Percentiles rank a stretch among this genome's conserved stretches.
Evolutionary conservation across 2,888 invertebrate genomes (phyloP).

Genomic region (Acrobeloides nanus): DNA sequence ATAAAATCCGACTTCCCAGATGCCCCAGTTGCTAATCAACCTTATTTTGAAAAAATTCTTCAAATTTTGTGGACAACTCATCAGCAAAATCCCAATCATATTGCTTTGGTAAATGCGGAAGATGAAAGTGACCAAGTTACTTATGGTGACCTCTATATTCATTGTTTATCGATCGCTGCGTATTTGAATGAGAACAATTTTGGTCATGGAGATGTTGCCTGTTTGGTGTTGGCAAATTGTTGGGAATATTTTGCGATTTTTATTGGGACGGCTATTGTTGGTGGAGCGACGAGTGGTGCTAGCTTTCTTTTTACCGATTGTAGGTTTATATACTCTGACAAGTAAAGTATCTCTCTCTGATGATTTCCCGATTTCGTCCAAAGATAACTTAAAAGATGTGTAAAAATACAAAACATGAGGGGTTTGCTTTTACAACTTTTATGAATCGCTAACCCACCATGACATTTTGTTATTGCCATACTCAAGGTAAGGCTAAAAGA

Average conservation of each 20-base stretch:
- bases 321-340: slow-evolving; percentile 12
- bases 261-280: slow-evolving; percentile 22
- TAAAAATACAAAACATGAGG: neutral
- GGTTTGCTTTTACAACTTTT: no score
- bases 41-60: slow-evolving; percentile 13
- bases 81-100: slow-evolving; percentile 9
- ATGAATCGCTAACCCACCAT: no score
- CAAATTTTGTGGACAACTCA: slow-evolving; percentile 19
- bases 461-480: slow-evolving; percentile 28
- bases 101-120: slow-evolving; percentile 20
- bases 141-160: slow-evolving; percentile 18
- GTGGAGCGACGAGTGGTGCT: slow-evolving; percentile 42
- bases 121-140: slow-evolving; percentile 12
- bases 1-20: slow-evolving; percentile 21
- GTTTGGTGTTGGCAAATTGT: slow-evolving; percentile 36
- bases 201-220: slow-evolving; percentile 30
- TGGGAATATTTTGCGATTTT: slow-evolving; percentile 31
- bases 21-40: slow-evolving; percentile 12
- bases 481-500: slow-evolving; percentile 22
- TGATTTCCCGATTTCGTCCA: neutral
- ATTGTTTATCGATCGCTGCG: no score
- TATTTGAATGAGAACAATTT: slow-evolving; percentile 26
- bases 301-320: slow-evolving; percentile 40
- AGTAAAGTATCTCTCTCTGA: neutral
- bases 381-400: neutral